Evolutionary conservation across 2,797 vertebrate species (phyloP).

Genomic region (Lerista edwardsae): DNA sequence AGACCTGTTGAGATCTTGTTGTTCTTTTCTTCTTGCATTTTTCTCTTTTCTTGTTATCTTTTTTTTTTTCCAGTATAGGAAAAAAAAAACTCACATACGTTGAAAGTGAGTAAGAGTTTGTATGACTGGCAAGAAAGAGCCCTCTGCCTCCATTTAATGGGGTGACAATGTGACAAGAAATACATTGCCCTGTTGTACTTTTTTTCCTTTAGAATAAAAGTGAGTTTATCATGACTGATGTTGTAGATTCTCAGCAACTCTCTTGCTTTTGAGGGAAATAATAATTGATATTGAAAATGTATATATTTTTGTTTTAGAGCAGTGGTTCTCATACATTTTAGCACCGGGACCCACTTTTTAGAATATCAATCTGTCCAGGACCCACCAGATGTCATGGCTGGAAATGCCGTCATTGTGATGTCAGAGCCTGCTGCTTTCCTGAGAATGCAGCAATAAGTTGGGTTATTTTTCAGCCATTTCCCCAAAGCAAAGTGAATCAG

Average conservation of each 20-base stretch:
- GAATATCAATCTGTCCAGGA: too few relatives aligned
- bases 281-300: conserved; percentile 64
- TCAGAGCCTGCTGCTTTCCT: too few relatives aligned
- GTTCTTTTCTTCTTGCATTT: conserved; percentile 60
- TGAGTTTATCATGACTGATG: conserved; percentile 45
- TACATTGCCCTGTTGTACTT: neutral
- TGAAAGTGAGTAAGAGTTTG: neutral
- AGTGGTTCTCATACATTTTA: too few relatives aligned
- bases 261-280: conserved; percentile 57
- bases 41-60: neutral
- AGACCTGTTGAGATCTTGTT: conserved; percentile 75
- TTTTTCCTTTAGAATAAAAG: conserved; percentile 35
- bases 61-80: neutral
- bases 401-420: too few relatives aligned
- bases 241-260: conserved; percentile 57
- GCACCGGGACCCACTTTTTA: too few relatives aligned
- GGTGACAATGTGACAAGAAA: conserved; percentile 9
- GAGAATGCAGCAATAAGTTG: too few relatives aligned
- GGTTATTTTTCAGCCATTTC: too few relatives aligned
- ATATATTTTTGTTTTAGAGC: conserved; percentile 61
- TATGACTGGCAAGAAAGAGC: neutral
- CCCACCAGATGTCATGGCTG: too few relatives aligned
- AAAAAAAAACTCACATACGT: neutral
- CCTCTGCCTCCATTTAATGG: neutral
- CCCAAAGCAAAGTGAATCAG: too few relatives aligned